Percentiles rank a stretch among this genome's conserved stretches.
These are phyloP conservation scores for Muricea muricata DNA, from an alignment of 92 coral and sea anemone species.

Conservation along the genomic window DNA sequence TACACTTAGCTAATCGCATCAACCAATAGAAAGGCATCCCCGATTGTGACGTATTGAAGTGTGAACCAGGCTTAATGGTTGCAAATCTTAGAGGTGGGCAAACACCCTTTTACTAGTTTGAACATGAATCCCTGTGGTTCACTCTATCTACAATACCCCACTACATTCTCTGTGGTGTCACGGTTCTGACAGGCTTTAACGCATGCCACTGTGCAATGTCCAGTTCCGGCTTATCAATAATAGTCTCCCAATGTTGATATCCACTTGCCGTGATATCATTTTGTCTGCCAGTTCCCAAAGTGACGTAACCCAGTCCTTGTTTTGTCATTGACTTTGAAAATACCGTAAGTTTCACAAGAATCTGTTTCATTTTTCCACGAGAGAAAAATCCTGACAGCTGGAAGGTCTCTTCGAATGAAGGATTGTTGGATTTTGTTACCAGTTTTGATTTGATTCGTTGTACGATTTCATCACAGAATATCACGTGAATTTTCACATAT, in stretches of 20 bases:
- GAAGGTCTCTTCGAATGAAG: conserved; percentile 76
- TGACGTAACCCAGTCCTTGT: conserved; percentile 72
- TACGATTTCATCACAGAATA: conserved; percentile 69
- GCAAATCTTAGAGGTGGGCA: too few species aligned
- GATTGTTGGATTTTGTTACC: conserved; percentile 63
- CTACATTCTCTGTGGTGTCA: conserved; percentile 11
- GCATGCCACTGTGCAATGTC: conserved; percentile 89
- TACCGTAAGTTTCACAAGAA: conserved; percentile 77
- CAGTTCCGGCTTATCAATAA: conserved; percentile 86
- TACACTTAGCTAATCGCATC: too few species aligned
- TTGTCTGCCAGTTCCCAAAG: conserved; percentile 78
- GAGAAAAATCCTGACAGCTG: conserved; percentile 67
- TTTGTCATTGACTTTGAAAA: conserved; percentile 51
- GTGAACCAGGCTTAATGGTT: too few species aligned
- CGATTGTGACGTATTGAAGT: too few species aligned
- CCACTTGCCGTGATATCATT: conserved; percentile 81
- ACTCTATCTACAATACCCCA: background rate
- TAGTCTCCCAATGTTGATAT: conserved; percentile 97
- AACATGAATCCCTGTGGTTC: too few species aligned
- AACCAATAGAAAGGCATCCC: too few species aligned
- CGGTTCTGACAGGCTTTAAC: conserved; percentile 46
- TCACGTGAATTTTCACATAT: conserved; percentile 82
- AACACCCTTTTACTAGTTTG: too few species aligned
- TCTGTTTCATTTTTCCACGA: conserved; percentile 78
- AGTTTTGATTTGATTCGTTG: conserved; percentile 73